A percentile compares a stretch with the other conserved stretches of the same genome.
These are phyloP conservation scores for Linyphia triangularis DNA, from an alignment of 2,888 invertebrate genomes.

Conservation along the genomic window DNA sequence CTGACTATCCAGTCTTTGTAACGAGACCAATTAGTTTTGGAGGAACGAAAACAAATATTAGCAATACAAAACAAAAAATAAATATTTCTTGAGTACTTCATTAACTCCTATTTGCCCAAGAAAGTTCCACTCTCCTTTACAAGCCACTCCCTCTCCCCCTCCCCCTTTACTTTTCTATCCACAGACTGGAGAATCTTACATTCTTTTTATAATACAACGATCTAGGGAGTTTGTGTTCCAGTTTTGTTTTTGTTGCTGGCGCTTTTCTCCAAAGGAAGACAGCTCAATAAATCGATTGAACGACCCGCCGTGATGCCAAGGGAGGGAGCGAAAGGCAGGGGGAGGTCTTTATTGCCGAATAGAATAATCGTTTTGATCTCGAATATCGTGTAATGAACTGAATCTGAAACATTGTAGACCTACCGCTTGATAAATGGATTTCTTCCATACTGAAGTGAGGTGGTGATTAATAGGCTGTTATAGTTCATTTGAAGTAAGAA, in stretches of 20 bases:
- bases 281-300: constrained; percentile 55
- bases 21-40: no score
- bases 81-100: constrained; percentile 2
- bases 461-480: no score
- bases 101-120: constrained; percentile 11
- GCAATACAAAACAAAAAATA: neutral
- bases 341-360: constrained; percentile 22
- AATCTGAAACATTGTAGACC: neutral
- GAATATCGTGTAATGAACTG: neutral
- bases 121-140: no score
- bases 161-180: no score
- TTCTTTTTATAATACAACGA: neutral
- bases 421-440: neutral
- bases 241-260: constrained; percentile 33
- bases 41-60: no score
- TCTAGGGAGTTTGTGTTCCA: constrained; percentile 1
- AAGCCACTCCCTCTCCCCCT: no score
- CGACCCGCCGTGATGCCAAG: neutral
- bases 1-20: no score
- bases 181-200: no score
- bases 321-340: neutral
- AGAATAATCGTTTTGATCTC: constrained; percentile 16
- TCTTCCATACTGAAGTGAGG: no score
- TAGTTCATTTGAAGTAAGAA: no score
- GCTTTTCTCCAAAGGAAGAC: neutral